phyloP scores from a whole-genome alignment of 2,888 invertebrate genomes.

The Tiliacea aurago region DNA sequence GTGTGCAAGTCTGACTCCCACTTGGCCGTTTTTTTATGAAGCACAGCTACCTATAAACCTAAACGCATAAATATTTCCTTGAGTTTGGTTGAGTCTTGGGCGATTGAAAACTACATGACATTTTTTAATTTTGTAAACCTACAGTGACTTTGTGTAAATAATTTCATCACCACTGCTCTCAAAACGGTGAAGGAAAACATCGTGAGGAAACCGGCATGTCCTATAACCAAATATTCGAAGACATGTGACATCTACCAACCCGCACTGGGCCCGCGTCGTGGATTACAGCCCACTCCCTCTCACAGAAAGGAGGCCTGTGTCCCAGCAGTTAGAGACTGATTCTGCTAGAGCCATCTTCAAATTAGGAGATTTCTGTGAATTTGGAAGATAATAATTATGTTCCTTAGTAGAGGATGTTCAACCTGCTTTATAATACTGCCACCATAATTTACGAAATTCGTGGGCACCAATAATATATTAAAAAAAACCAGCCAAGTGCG shows the following conservation, averaged over 20 bases:
- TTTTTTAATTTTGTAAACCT: neutral
- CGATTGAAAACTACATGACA: neutral
- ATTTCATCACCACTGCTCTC: neutral
- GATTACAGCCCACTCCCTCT: neutral
- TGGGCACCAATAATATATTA: too few relatives aligned
- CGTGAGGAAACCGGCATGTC: neutral
- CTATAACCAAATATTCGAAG: neutral
- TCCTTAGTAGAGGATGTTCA: neutral
- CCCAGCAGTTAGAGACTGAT: neutral
- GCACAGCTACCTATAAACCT: neutral
- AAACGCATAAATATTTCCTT: constrained; percentile 2
- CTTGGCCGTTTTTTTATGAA: neutral
- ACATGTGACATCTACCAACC: neutral
- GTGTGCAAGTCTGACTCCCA: too few relatives aligned
- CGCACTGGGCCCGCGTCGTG: neutral
- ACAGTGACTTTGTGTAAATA: neutral
- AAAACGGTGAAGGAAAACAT: neutral
- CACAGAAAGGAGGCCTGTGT: neutral
- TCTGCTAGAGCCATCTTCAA: too few relatives aligned
- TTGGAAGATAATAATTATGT: neutral
- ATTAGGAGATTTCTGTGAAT: neutral
- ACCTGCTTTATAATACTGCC: too few relatives aligned
- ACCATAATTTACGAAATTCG: too few relatives aligned
- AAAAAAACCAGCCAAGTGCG: too few relatives aligned
- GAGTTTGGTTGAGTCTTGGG: too few relatives aligned